phyloP scores from a whole-genome alignment of 1,140 invertebrate species.

The Acromyrmex charruanus region DNA sequence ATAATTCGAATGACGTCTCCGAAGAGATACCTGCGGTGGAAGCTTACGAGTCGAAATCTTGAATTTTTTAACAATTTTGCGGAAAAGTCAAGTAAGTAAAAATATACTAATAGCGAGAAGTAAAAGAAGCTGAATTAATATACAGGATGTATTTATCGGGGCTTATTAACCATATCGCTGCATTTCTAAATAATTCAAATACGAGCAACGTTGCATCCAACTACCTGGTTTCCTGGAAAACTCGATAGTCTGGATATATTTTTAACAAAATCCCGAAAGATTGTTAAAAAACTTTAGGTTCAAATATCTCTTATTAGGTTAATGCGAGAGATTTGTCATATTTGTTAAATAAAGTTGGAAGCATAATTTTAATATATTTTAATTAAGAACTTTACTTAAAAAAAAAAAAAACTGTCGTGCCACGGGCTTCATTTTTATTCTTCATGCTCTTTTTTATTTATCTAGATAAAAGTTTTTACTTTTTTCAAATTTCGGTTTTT shows the following conservation, averaged over 20 bases:
- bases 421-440: neutral
- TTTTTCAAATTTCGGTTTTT: neutral
- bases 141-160: too few relatives aligned
- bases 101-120: neutral
- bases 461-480: neutral
- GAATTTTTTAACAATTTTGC: constrained; percentile 6
- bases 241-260: neutral
- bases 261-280: neutral
- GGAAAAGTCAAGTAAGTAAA: constrained; percentile 21
- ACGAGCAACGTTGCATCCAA: neutral
- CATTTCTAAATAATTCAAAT: constrained; percentile 6
- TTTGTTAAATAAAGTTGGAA: neutral
- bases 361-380: neutral
- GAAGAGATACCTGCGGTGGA: neutral
- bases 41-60: neutral
- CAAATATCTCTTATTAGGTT: neutral
- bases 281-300: neutral
- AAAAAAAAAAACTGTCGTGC: neutral
- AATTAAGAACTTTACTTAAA: neutral
- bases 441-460: neutral
- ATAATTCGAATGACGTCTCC: neutral
- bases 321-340: too few relatives aligned
- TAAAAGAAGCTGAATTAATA: neutral
- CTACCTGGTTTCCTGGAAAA: neutral
- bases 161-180: neutral